A percentile compares a stretch with the other conserved stretches of the same genome.
Conservation (phyloP, 2,888 invertebrate genomes). For the Chymomyza amoena region DNA sequence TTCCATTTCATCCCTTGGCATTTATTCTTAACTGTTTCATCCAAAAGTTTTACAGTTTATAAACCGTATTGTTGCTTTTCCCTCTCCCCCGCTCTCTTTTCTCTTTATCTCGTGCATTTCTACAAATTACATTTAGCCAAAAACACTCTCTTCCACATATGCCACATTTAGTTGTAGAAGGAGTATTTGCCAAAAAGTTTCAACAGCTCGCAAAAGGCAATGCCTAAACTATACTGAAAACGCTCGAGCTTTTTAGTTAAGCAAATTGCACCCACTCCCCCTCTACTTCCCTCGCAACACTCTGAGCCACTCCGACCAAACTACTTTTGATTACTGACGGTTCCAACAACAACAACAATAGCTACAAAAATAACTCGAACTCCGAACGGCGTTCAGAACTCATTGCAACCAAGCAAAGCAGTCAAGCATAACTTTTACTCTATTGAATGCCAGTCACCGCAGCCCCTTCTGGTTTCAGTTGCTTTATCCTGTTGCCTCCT, state of each 20-base stretch:
- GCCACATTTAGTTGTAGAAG: constrained; percentile 36
- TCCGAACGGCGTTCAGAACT: constrained; percentile 28
- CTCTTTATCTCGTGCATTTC: not conserved
- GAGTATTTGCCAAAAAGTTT: constrained; percentile 56
- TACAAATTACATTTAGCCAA: constrained; percentile 22
- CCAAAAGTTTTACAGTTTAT: not conserved
- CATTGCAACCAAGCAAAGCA: constrained; percentile 45
- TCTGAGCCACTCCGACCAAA: constrained; percentile 34
- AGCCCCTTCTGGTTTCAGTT: not conserved
- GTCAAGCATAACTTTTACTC: constrained; percentile 69
- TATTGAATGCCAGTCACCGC: constrained; percentile 47
- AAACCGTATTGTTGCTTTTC: not conserved
- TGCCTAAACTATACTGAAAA: constrained; percentile 32
- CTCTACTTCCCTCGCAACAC: not conserved
- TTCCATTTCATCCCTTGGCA: not conserved
- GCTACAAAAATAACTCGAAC: constrained; percentile 46
- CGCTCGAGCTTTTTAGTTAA: constrained; percentile 42
- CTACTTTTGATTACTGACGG: constrained; percentile 67
- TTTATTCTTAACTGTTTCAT: not conserved
- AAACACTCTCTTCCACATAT: constrained; percentile 46
- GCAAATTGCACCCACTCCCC: constrained; percentile 34
- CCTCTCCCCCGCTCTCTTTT: not conserved
- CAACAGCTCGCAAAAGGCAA: constrained; percentile 37
- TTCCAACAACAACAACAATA: constrained; percentile 39
- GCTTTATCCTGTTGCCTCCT: not conserved